Conservation (phyloP, 2,113 vertebrate genomes). For the Chlamydotis undulata region DNA sequence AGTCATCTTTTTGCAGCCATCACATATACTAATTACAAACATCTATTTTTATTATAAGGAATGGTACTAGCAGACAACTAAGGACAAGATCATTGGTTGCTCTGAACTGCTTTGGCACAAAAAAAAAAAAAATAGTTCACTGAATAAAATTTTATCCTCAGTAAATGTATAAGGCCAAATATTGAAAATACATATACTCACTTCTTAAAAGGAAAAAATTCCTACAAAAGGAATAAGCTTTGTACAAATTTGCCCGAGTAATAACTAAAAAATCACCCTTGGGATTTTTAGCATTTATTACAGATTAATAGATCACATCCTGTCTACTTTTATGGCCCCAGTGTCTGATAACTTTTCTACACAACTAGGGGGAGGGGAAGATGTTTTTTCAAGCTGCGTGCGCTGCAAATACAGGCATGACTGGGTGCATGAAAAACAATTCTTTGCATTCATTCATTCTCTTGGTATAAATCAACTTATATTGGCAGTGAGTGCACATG, state of each 20-base stretch:
- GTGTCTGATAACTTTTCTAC: not conserved
- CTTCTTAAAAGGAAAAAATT: not conserved
- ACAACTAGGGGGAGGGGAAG: fast-evolving
- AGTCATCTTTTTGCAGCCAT: not conserved
- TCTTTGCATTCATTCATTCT: not conserved
- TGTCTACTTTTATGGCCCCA: not conserved
- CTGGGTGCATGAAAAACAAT: not conserved
- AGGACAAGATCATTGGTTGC: not conserved
- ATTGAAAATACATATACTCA: not conserved
- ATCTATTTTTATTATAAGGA: slow-evolving; percentile 20
- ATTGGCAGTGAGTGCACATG: not conserved
- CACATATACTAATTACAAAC: not conserved
- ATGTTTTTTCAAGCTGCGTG: not conserved
- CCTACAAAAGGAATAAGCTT: not conserved
- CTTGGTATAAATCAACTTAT: not conserved
- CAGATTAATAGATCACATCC: not conserved
- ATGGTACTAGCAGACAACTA: not conserved
- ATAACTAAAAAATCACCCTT: not conserved
- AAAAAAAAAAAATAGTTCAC: not conserved
- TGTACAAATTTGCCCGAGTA: not conserved
- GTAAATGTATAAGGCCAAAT: not conserved
- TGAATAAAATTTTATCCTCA: not conserved
- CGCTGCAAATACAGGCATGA: not conserved
- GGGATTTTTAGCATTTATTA: not conserved
- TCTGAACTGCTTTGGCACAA: not conserved